Percentiles rank a stretch among this genome's conserved stretches.
Conservation (phyloP, 2,797 vertebrate species). For the Bovichtus variegatus region DNA sequence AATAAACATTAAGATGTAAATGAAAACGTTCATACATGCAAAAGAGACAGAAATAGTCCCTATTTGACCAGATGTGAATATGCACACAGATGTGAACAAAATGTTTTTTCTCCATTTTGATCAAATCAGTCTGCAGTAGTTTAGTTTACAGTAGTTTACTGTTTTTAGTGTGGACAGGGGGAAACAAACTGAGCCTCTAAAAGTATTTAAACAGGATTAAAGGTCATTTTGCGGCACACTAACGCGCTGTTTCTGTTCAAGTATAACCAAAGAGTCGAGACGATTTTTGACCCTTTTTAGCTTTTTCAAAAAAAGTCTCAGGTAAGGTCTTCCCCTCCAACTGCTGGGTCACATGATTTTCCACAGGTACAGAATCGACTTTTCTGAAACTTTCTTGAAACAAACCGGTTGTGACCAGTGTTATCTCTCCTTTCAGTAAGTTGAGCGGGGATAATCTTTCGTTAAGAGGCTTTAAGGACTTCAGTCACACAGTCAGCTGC, state of each 20-base stretch:
- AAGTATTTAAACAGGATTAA: background rate
- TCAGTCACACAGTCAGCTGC: background rate
- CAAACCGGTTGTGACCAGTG: background rate
- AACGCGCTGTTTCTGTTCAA: too few relatives aligned
- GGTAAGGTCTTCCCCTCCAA: background rate
- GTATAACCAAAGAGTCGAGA: background rate
- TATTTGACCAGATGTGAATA: background rate
- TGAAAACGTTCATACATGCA: background rate
- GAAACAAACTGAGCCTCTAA: background rate
- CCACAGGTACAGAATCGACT: background rate
- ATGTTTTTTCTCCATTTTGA: background rate
- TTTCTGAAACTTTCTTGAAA: background rate
- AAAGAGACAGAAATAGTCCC: background rate
- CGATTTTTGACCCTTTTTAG: background rate
- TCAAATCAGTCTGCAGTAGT: too few relatives aligned
- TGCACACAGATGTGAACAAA: too few relatives aligned
- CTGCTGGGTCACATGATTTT: background rate
- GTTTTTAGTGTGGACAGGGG: background rate
- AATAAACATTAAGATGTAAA: background rate
- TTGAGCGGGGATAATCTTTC: constrained; percentile 38
- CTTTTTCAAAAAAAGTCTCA: background rate
- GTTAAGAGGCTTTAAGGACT: constrained; percentile 24
- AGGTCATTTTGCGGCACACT: too few relatives aligned
- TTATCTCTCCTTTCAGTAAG: constrained; percentile 25
- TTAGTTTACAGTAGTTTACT: too few relatives aligned